Evolutionary conservation across 2,797 vertebrate species (phyloP).

Genomic region (Ctenopoma multispine): DNA sequence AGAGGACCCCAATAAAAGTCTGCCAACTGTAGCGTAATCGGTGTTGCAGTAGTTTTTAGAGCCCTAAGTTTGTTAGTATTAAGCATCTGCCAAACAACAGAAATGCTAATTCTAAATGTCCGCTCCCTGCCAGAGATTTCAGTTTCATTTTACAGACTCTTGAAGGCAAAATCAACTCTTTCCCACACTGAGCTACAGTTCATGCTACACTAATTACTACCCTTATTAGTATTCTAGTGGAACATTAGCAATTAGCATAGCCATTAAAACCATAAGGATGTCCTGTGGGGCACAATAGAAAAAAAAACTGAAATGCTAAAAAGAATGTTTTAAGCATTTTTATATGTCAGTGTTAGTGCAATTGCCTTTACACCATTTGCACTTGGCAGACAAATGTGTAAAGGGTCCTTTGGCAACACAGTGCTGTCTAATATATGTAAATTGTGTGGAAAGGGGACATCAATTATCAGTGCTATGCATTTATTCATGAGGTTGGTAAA

Average conservation of each 20-base stretch:
- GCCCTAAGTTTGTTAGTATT: conserved; percentile 28
- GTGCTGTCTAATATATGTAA: conserved; percentile 50
- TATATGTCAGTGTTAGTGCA: conserved; percentile 16
- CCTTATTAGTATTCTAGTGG: conserved; percentile 76
- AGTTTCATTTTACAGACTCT: conserved; percentile 52
- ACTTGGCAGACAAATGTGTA: conserved; percentile 38
- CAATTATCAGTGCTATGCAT: conserved; percentile 48
- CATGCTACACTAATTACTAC: conserved; percentile 65
- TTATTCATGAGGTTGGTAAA: conserved; percentile 66
- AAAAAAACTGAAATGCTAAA: conserved; percentile 50
- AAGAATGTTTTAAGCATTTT: conserved; percentile 47
- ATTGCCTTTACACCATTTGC: conserved; percentile 23
- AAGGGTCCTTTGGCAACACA: conserved; percentile 28
- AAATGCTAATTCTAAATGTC: conserved; percentile 55
- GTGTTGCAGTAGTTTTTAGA: conserved; percentile 27
- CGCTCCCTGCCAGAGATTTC: conserved; percentile 48
- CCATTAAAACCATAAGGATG: conserved; percentile 63
- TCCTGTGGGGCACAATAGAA: conserved; percentile 39
- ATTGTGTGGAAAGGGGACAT: conserved; percentile 55
- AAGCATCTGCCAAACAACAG: conserved; percentile 40
- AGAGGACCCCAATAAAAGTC: conserved; percentile 4
- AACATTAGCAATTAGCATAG: conserved; percentile 70
- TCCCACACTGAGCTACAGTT: conserved; percentile 59
- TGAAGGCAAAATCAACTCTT: conserved; percentile 47
- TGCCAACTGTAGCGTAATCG: conserved; percentile 13